These are phyloP conservation scores for Haemorhous mexicanus DNA, from an alignment of 2,113 vertebrate species.

Conservation along the genomic window DNA sequence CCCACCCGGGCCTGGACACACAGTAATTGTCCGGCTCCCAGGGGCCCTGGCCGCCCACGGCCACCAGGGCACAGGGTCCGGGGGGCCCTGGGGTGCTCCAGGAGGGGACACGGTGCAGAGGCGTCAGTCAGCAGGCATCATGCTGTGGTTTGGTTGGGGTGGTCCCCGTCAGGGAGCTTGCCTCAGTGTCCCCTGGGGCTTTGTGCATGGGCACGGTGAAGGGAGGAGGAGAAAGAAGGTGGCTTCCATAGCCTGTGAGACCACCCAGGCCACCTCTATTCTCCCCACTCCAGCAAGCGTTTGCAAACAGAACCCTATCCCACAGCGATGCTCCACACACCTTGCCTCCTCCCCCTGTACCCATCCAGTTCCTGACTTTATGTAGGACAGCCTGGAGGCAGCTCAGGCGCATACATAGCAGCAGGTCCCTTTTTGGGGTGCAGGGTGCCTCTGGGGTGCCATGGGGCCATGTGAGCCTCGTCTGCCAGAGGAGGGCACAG, in stretches of 20 bases:
- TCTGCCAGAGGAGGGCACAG: not conserved
- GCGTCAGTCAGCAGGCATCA: not conserved
- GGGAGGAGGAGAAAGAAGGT: not conserved
- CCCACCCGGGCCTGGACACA: slow-evolving; percentile 35
- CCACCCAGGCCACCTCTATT: not conserved
- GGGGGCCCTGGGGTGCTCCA: not conserved
- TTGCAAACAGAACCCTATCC: not conserved
- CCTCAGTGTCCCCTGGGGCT: not conserved
- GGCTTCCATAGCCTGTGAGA: not conserved
- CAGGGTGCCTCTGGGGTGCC: not conserved
- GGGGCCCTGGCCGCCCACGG: not conserved
- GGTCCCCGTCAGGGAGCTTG: not conserved
- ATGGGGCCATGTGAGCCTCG: accelerated
- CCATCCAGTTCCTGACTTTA: not conserved
- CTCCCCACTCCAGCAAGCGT: accelerated
- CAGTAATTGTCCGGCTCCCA: not conserved
- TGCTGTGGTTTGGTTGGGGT: accelerated
- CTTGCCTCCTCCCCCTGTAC: not conserved
- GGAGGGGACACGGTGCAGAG: not conserved
- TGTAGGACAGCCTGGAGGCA: not conserved
- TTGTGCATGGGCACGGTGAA: not conserved
- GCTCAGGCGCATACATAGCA: not conserved
- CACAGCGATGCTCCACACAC: accelerated
- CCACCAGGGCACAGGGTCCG: too few relatives aligned
- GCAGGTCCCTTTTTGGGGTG: not conserved